A percentile compares a stretch with the other conserved stretches of the same genome.
Conservation (phyloP, 2,113 vertebrate genomes). For the Epinephelus fuscoguttatus region DNA sequence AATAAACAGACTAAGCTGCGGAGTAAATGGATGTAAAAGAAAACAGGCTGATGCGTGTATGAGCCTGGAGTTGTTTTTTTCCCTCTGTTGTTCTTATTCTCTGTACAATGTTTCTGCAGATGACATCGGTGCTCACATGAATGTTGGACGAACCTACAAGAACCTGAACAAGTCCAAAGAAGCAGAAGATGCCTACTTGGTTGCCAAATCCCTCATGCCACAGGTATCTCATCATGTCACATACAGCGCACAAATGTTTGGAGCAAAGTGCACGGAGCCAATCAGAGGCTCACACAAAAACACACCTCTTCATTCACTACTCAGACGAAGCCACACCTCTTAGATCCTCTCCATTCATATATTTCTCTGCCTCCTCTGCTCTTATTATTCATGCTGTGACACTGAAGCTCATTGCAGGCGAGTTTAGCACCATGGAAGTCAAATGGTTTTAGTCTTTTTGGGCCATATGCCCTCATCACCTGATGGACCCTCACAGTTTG, state of each 20-base stretch:
- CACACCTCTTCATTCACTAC: background rate
- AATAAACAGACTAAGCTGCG: background rate
- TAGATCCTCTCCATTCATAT: background rate
- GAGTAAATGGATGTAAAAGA: background rate
- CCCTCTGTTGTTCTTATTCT: background rate
- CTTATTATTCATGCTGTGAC: background rate
- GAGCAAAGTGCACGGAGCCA: background rate
- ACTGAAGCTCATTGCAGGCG: no score
- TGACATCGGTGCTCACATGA: conserved; percentile 99
- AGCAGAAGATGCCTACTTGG: conserved; percentile 95
- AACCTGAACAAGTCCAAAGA: conserved; percentile 96
- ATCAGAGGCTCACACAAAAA: background rate
- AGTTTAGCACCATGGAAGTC: no score
- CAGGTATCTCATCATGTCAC: conserved; percentile 86
- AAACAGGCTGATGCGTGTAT: background rate
- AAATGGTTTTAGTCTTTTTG: no score
- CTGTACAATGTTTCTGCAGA: conserved; percentile 78
- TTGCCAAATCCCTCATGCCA: conserved; percentile 98
- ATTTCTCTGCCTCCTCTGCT: background rate
- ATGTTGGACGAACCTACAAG: conserved; percentile 98
- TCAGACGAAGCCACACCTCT: background rate
- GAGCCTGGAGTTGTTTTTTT: background rate
- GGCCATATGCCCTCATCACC: no score
- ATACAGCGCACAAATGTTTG: background rate
- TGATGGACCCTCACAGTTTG: no score